Evolutionary conservation across 2,888 invertebrate species (phyloP), one percentile per base, ranked within the genome.

Genomic region (Cancer borealis): DNA sequence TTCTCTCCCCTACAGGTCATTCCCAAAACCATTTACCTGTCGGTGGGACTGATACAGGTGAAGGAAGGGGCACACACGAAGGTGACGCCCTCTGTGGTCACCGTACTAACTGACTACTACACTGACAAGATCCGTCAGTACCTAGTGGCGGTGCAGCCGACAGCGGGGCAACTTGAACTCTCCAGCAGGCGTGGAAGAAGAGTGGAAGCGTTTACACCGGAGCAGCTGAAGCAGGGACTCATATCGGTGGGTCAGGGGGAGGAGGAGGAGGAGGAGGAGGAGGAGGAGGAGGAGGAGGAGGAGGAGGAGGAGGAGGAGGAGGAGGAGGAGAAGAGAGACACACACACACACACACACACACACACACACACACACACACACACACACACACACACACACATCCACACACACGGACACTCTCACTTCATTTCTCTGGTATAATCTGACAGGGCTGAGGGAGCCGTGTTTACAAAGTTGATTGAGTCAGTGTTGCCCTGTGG

Each of bases 61-160:
- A 97, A 97, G 10, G 99, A 99, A 97, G 99, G 99, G 3, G 98
- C 97, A 84, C 97, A 97, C 30, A 97, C 97, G 73, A 96, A 98
- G 2, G 97, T 97, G 14, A 97, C 98, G 0, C 95, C 96, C 3
- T 97, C 97, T 0, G 97, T 98, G 96, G 97, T 98, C 95, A 97
- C 97, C 92, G 98, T 98, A 0, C 97, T 98, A 84, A 98, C 98
- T 0, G 98, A 98, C 92, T 98, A 98, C 96, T 98, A 98, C 96
- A 97, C 97, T 92, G 98, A 98, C 0, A 98, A 98, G 96, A 97
- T 98, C 0, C 97, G 98, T 1, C 98, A 98, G 96, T 99, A 98
- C 96, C 97, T 98, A 95, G 97, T 99, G 14, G 96, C 97, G 0
- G 97, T 98, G 96, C 98, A 98, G 96, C 98, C 98, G 0, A 97